Evolutionary conservation across 2,888 invertebrate species (phyloP).

Genomic region (Sthenelais limicola): DNA sequence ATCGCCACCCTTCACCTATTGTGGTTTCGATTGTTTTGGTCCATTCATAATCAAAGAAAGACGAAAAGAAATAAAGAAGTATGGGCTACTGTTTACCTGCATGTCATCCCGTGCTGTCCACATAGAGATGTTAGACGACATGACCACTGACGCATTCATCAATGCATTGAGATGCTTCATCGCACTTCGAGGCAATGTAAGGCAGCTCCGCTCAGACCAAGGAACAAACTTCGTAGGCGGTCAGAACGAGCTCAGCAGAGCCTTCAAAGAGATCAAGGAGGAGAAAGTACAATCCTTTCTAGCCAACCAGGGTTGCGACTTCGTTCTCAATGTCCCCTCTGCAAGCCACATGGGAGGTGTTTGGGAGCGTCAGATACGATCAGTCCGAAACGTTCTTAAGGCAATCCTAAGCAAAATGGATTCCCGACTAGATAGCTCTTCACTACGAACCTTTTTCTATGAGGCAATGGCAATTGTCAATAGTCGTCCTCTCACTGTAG

Average conservation of each 20-base stretch:
- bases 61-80: constrained; percentile 53
- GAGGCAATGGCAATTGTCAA: constrained; percentile 45
- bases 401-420: constrained; percentile 11
- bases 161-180: constrained; percentile 54
- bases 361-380: constrained; percentile 44
- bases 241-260: constrained; percentile 50
- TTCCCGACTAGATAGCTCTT: constrained; percentile 39
- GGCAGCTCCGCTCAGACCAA: constrained; percentile 52
- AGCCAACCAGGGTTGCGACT: constrained; percentile 26
- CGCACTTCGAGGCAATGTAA: constrained; percentile 51
- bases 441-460: constrained; percentile 48
- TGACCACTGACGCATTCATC: constrained; percentile 56
- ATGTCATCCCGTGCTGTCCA: constrained; percentile 54
- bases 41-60: constrained; percentile 54
- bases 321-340: constrained; percentile 34
- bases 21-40: constrained; percentile 57
- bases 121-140: constrained; percentile 53
- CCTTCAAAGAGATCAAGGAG: constrained; percentile 23
- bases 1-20: constrained; percentile 53
- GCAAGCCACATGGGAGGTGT: constrained; percentile 44
- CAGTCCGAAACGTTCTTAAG: constrained; percentile 41
- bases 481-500: constrained; percentile 40
- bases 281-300: constrained; percentile 19
- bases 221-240: constrained; percentile 58
- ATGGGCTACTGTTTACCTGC: constrained; percentile 56